A percentile compares a stretch with the other conserved stretches of the same genome.
These are phyloP conservation scores for Lamprologus speciosus DNA, from an alignment of 2,113 vertebrate genomes.

Conservation along the genomic window DNA sequence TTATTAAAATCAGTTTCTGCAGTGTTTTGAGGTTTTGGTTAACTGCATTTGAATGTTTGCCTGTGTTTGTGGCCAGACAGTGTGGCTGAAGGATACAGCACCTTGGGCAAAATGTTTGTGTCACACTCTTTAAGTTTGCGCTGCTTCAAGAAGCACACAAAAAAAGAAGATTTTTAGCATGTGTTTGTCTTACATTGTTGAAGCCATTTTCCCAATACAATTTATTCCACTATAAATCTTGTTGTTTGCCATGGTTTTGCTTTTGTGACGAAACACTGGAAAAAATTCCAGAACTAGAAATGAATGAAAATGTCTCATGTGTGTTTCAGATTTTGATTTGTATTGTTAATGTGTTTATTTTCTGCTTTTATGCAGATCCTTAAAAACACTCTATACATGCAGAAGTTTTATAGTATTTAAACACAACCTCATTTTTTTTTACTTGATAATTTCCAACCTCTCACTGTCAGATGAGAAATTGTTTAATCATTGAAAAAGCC, in stretches of 20 bases:
- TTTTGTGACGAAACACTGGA: constrained; percentile 8
- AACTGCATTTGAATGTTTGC: constrained; percentile 5
- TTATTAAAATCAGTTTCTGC: not conserved
- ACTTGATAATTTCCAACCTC: not conserved
- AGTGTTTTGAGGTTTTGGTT: not conserved
- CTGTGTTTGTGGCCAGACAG: constrained; percentile 39
- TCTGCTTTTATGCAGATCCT: not conserved
- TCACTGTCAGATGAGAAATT: constrained; percentile 11
- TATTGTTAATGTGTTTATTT: not conserved
- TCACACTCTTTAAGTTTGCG: constrained; percentile 1
- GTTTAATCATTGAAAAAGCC: constrained; percentile 31
- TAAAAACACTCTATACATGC: not conserved
- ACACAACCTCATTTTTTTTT: not conserved
- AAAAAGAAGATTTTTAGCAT: not conserved
- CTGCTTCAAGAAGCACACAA: not conserved
- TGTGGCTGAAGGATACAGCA: not conserved
- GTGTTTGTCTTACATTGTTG: constrained; percentile 2
- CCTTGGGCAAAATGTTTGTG: constrained; percentile 6
- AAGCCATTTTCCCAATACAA: not conserved
- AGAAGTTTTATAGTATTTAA: not conserved
- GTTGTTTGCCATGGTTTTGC: constrained; percentile 1
- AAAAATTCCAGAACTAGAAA: not conserved
- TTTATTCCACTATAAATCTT: not conserved
- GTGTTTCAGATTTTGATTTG: not conserved
- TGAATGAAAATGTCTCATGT: not conserved